Conservation (phyloP, 1,140 invertebrate species). For the Arion vulgaris region DNA sequence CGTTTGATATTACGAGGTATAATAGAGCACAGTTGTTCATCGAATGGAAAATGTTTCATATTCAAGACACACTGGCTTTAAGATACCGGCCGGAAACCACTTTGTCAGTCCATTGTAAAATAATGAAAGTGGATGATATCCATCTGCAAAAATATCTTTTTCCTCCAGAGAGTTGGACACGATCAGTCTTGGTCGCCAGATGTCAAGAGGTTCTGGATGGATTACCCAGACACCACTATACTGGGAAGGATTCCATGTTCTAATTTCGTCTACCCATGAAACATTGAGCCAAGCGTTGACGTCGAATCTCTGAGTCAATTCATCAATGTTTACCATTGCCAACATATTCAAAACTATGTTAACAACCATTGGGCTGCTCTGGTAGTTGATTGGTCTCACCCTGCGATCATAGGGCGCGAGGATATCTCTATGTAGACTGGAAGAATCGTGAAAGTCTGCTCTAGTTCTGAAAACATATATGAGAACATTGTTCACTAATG, state of each 20-base stretch:
- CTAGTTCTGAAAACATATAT: not conserved
- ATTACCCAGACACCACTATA: not conserved
- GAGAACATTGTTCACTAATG: too few species aligned
- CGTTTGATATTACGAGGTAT: not conserved
- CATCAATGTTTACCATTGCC: not conserved
- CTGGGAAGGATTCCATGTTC: conserved; percentile 13
- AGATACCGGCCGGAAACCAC: conserved; percentile 13
- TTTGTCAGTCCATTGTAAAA: not conserved
- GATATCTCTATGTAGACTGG: not conserved
- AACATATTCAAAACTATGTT: not conserved
- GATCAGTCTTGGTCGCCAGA: not conserved
- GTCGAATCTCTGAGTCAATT: not conserved
- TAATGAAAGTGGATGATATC: not conserved
- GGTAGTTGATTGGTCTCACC: not conserved
- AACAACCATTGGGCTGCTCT: not conserved
- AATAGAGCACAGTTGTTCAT: not conserved
- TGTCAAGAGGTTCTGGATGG: conserved; percentile 4
- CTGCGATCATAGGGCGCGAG: not conserved
- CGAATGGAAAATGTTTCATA: conserved; percentile 17
- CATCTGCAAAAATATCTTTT: not conserved
- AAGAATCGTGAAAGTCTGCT: not conserved
- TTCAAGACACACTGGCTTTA: not conserved
- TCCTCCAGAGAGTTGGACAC: not conserved
- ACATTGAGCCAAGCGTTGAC: conserved; percentile 22
- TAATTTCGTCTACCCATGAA: conserved; percentile 19